Evolutionary conservation across 2,888 invertebrate genomes (phyloP).

Genomic region (Psylliodes chrysocephalus): DNA sequence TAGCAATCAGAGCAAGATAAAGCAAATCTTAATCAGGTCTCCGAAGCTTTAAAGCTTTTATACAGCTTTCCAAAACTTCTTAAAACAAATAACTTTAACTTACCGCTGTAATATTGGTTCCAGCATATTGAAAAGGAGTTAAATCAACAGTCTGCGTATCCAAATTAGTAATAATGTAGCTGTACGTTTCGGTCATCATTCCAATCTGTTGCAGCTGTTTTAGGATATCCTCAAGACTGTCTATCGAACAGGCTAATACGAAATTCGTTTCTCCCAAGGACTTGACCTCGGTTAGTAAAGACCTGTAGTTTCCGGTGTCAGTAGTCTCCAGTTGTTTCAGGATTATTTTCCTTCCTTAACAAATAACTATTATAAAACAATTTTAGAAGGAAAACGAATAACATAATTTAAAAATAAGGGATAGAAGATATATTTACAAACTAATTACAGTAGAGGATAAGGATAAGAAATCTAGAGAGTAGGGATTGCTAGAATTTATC

Average conservation of each 20-base stretch:
- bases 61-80: no score
- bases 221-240: conserved; percentile 64
- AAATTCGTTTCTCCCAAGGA: conserved; percentile 64
- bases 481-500: no score
- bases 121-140: conserved; percentile 68
- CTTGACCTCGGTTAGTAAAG: conserved; percentile 63
- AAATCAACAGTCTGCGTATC: conserved; percentile 70
- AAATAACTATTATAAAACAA: background rate
- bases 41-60: no score
- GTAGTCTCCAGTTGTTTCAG: conserved; percentile 70
- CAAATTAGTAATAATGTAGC: conserved; percentile 69
- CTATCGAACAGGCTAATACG: conserved; percentile 66
- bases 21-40: no score
- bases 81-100: no score
- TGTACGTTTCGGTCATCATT: conserved; percentile 68
- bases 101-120: conserved; percentile 71
- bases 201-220: conserved; percentile 71
- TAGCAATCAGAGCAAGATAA: no score
- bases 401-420: background rate
- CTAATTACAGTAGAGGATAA: no score
- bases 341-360: conserved; percentile 60
- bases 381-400: background rate
- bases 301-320: conserved; percentile 49
- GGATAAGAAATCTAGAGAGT: no score
- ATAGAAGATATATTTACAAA: no score